Conservation (phyloP, 23 tunicate species). For the Halocynthia roretzi region DNA sequence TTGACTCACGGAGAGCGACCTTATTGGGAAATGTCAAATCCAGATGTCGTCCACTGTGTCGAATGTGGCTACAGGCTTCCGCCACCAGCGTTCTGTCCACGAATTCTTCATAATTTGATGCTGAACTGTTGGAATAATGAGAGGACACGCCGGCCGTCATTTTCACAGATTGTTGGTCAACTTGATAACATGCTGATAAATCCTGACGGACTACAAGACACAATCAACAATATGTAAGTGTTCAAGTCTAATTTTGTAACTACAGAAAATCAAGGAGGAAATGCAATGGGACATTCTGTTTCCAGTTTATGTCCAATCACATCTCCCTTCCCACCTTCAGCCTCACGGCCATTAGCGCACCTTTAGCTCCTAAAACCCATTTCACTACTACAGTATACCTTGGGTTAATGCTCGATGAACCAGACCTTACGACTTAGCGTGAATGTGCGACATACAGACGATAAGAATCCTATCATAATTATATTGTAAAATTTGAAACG, state of each 20-base stretch:
- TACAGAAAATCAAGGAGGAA: no score
- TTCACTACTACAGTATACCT: no score
- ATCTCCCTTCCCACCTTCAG: no score
- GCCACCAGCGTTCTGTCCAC: conserved; percentile 79
- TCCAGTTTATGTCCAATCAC: no score
- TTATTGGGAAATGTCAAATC: conserved; percentile 97
- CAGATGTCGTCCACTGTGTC: conserved; percentile 83
- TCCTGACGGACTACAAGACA: conserved; percentile 27
- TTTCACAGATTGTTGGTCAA: conserved; percentile 50
- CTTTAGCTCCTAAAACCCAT: no score
- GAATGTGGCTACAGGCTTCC: conserved; percentile 96
- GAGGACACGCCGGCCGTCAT: conserved; percentile 71
- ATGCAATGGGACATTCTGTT: no score
- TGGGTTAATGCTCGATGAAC: no score
- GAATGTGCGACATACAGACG: no score
- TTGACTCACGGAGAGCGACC: conserved; percentile 92
- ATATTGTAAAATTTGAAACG: no score
- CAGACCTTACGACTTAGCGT: no score
- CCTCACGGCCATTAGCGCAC: no score
- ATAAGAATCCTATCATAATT: no score
- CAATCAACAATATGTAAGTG: conserved; percentile 61
- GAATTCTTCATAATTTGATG: conserved; percentile 76
- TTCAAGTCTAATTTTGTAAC: neutral
- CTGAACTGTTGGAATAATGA: conserved; percentile 94
- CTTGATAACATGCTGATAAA: conserved; percentile 42